A percentile compares a stretch with the other conserved stretches of the same genome.
Conservation (phyloP, 2,113 vertebrate species). For the Corythoichthys haematopterus region DNA sequence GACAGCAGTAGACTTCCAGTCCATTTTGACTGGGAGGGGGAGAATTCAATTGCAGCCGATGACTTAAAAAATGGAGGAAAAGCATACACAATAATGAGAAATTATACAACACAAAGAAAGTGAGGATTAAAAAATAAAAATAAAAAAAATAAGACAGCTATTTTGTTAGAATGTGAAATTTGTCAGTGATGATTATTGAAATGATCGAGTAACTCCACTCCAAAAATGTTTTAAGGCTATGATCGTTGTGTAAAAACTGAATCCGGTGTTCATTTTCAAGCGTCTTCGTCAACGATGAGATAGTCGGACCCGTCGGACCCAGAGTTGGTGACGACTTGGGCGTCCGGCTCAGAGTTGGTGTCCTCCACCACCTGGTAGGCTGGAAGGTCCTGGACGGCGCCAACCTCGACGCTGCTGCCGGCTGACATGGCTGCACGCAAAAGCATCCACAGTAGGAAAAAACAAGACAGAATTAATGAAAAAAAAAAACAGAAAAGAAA, state of each 20-base stretch:
- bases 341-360: constrained; percentile 77
- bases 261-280: constrained; percentile 64
- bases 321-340: constrained; percentile 61
- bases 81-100: no score
- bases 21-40: no score
- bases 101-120: no score
- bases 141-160: no score
- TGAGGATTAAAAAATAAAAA: no score
- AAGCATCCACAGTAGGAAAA: not conserved
- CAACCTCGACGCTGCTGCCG: constrained; percentile 52
- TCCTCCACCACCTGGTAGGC: constrained; percentile 61
- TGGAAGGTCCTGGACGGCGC: constrained; percentile 75
- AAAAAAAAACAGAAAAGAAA: not conserved
- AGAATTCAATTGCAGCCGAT: no score
- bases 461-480: not conserved
- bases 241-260: not conserved
- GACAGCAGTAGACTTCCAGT: no score
- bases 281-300: constrained; percentile 64
- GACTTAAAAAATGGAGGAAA: no score
- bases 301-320: constrained; percentile 76
- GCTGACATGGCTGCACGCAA: constrained; percentile 76
- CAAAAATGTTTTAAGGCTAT: not conserved
- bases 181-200: not conserved
- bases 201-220: not conserved
- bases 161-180: not conserved